A percentile compares a stretch with the other conserved stretches of the same genome.
Evolutionary conservation across 2,797 vertebrate genomes (phyloP).

Genomic region (Microcaecilia unicolor): DNA sequence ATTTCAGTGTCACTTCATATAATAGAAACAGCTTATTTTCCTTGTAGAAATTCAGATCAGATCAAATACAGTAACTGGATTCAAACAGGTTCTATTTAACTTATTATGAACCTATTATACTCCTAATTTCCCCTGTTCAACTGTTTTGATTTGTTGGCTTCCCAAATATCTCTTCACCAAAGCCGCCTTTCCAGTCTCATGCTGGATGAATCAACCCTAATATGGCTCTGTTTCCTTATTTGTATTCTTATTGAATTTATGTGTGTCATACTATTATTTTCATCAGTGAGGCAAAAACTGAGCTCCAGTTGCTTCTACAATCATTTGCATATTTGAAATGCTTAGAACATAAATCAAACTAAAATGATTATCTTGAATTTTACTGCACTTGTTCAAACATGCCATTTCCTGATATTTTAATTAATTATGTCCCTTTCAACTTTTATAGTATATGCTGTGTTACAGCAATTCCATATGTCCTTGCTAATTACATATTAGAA

Average conservation of each 20-base stretch:
- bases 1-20: no score
- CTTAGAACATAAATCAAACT: conserved; percentile 25
- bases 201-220: no score
- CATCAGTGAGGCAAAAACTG: conserved; percentile 22
- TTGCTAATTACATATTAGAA: conserved; percentile 22
- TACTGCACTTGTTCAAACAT: conserved; percentile 11
- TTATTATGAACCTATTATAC: no score
- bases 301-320: conserved; percentile 18
- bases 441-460: conserved; percentile 22
- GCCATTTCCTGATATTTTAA: conserved; percentile 24
- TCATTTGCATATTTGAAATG: conserved; percentile 27
- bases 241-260: conserved; percentile 14
- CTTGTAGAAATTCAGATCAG: no score
- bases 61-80: no score
- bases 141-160: no score
- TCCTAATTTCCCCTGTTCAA: no score
- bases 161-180: no score
- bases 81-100: no score
- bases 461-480: conserved; percentile 16
- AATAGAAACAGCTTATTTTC: no score
- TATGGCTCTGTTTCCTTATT: not conserved
- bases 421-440: conserved; percentile 35
- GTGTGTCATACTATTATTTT: conserved; percentile 11
- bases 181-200: no score
- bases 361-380: conserved; percentile 32